Evolutionary conservation across 2,888 invertebrate species (phyloP), one percentile per base, ranked within the genome.

Genomic region (Venustoraphidia nigricollis): DNA sequence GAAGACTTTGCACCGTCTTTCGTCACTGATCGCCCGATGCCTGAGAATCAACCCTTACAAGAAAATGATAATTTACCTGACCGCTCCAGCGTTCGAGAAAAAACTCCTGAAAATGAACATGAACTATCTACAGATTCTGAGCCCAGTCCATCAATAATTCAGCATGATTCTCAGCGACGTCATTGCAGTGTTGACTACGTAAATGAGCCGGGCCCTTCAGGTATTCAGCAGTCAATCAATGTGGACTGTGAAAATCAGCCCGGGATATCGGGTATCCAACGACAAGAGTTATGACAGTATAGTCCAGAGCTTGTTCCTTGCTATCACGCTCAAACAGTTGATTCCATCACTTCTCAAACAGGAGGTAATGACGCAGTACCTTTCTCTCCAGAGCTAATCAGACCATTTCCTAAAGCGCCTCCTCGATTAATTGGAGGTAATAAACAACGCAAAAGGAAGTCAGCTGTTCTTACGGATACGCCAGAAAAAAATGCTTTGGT

Each of bases 401-500:
- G 45, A 45, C 51, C 49, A 11, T 39, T 51, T 35, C 52, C 50
- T 41, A 54, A 53, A 50, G 53, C 50, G 41, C 51, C 47, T 44
- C 49, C 51, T 9, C 40, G 52, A 43, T 48, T 47, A 46, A 27
- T 34, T 44, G 38, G 39, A 47, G 10, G 5, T 45, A 52, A 48
- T 37, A 50, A 48, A 42, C 36, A 46, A 41, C 52, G 51, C 36
- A 51, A 43, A 50, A 53, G 49, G 50, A 53, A 51, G 38, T 40
- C 51, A n/a, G 50, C 52, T 48, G 44, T 52, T 50, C 44, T 53
- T 35, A 53, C 51, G 17, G 54, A 54, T 39, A 54, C 51, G 34
- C 53, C 53, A 38, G 51, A 54, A 41, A 54, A 54, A 49, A 50
- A 53, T 47, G 52, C 48, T 38, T 49, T 53, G 39, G 53, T 47